Conservation (phyloP, 1,140 invertebrate genomes). For the Goniozus legneri region DNA sequence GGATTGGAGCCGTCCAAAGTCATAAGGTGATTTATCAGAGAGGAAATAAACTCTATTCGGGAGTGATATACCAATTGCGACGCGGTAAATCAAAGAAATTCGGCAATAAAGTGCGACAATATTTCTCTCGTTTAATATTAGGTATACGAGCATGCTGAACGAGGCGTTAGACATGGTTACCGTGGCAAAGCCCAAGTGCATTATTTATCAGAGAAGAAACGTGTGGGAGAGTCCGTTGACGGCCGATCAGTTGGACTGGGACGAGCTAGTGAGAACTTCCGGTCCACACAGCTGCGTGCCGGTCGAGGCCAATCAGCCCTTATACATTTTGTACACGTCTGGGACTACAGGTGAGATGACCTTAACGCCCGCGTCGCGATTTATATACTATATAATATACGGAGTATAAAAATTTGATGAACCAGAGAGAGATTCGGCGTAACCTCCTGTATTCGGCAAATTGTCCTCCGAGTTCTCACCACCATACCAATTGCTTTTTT, state of each 20-base stretch:
- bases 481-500: conserved; percentile 14
- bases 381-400: too few species aligned
- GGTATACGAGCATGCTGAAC: conserved; percentile 86
- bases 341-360: conserved; percentile 70
- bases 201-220: conserved; percentile 75
- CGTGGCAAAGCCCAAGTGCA: conserved; percentile 69
- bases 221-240: conserved; percentile 62
- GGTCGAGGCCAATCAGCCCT: conserved; percentile 81
- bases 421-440: too few species aligned
- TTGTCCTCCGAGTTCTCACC: too few species aligned
- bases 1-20: conserved; percentile 84
- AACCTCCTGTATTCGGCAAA: too few species aligned
- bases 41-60: too few species aligned
- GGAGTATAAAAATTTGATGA: too few species aligned
- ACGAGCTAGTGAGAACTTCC: conserved; percentile 63
- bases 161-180: conserved; percentile 72
- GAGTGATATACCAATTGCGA: too few species aligned
- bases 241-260: conserved; percentile 72
- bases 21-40: conserved; percentile 59
- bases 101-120: too few species aligned
- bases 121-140: conserved; percentile 36
- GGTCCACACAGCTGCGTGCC: conserved; percentile 77
- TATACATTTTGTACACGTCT: conserved; percentile 92
- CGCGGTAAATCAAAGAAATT: too few species aligned
- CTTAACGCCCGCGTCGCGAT: too few species aligned